A percentile compares a stretch with the other conserved stretches of the same genome.
These are phyloP conservation scores for Dreissena polymorpha DNA, from an alignment of 1,140 invertebrate species.

Conservation along the genomic window DNA sequence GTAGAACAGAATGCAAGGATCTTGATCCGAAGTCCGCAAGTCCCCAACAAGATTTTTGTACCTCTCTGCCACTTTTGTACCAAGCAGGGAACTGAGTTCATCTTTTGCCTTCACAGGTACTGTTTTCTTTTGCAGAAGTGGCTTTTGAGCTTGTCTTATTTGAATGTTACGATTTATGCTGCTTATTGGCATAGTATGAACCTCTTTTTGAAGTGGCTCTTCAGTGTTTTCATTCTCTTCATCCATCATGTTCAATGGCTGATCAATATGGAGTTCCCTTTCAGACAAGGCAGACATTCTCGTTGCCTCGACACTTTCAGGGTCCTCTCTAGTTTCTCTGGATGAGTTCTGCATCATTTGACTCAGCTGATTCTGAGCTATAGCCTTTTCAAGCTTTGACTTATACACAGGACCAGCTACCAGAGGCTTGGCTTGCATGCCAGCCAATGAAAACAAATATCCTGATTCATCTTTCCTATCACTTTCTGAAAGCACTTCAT, in stretches of 20 bases:
- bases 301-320: too few species aligned
- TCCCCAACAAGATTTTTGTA: conserved; percentile 23
- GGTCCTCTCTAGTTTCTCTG: too few species aligned
- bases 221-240: neutral
- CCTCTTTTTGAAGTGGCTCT: neutral
- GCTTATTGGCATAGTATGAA: neutral
- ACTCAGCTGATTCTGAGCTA: conserved; percentile 42
- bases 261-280: too few species aligned
- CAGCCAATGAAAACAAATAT: neutral
- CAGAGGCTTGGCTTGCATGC: neutral
- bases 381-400: conserved; percentile 50
- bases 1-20: too few species aligned
- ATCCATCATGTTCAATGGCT: too few species aligned
- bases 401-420: conserved; percentile 46
- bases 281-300: too few species aligned
- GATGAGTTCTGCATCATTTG: neutral
- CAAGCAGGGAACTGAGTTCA: neutral
- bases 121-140: neutral
- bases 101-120: neutral
- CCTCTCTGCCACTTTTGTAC: conserved; percentile 37
- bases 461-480: neutral
- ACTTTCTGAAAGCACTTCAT: neutral
- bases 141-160: neutral
- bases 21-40: too few species aligned
- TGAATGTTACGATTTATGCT: neutral